Conservation (phyloP, 2,888 invertebrate species). For the Orthosia gracilis region DNA sequence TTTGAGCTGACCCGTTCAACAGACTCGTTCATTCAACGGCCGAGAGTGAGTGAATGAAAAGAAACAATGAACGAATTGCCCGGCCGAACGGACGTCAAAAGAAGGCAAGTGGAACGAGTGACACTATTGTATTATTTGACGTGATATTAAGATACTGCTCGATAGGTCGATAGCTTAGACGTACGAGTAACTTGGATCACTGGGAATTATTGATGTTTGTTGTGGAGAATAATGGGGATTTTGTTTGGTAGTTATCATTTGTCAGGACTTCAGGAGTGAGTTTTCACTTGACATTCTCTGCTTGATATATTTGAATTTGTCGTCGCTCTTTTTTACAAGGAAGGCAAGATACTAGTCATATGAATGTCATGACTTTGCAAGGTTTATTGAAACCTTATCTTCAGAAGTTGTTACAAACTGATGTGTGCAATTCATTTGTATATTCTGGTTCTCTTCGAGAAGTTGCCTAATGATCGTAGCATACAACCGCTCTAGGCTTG, state of each 20-base stretch:
- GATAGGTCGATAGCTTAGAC: constrained; percentile 38
- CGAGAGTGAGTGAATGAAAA: constrained; percentile 72
- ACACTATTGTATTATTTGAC: constrained; percentile 66
- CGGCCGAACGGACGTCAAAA: constrained; percentile 69
- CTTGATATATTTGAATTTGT: neutral
- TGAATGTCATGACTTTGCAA: no score
- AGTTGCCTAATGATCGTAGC: no score
- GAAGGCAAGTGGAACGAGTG: constrained; percentile 64
- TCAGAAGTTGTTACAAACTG: no score
- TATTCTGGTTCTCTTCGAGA: no score
- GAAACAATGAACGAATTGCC: constrained; percentile 77
- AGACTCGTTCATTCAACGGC: constrained; percentile 72
- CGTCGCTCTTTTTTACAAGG: no score
- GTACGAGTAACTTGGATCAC: constrained; percentile 19
- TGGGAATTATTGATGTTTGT: constrained; percentile 41
- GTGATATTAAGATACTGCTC: constrained; percentile 61
- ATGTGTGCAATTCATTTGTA: no score
- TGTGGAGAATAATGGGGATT: constrained; percentile 33
- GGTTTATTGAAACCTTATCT: no score
- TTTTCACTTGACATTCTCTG: constrained; percentile 13
- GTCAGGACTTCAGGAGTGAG: constrained; percentile 22
- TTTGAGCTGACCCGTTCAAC: constrained; percentile 76
- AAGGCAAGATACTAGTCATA: no score
- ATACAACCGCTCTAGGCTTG: no score
- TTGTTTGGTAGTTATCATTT: constrained; percentile 35